Conservation (phyloP, 2,888 invertebrate species). For the Invenusta paracnida region DNA sequence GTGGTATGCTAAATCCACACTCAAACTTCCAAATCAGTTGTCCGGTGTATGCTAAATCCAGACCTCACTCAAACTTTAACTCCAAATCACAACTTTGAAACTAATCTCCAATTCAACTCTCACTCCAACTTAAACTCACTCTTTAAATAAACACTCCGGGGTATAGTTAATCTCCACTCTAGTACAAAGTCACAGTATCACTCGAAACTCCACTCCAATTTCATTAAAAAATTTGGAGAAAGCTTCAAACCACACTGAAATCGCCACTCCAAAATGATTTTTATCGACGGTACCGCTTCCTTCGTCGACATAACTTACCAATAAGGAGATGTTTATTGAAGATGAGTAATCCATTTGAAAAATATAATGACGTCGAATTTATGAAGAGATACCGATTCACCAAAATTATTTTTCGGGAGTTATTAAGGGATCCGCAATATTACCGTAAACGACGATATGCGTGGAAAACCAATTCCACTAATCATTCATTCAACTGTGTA, state of each 20-base stretch:
- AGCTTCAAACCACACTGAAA: background rate
- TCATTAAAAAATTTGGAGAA: background rate
- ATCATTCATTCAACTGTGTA: background rate
- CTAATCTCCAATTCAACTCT: background rate
- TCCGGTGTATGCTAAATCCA: background rate
- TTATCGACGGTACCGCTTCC: background rate
- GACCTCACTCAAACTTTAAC: background rate
- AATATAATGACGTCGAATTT: background rate
- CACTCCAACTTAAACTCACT: background rate
- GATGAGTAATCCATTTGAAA: background rate
- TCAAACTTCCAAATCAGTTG: too few species aligned
- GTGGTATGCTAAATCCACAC: too few species aligned
- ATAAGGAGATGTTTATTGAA: background rate
- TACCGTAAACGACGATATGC: background rate
- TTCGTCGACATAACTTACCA: background rate
- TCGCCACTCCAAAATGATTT: background rate
- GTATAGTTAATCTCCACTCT: background rate
- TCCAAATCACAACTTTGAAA: background rate
- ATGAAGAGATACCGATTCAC: background rate
- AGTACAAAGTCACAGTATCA: slow-evolving; percentile 1
- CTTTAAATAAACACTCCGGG: background rate
- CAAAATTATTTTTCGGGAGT: background rate
- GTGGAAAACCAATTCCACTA: background rate
- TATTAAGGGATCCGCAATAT: background rate
- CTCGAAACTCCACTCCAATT: slow-evolving; percentile 8